phyloP scores from a whole-genome alignment of 2,113 vertebrate genomes.

The Columbina picui region DNA sequence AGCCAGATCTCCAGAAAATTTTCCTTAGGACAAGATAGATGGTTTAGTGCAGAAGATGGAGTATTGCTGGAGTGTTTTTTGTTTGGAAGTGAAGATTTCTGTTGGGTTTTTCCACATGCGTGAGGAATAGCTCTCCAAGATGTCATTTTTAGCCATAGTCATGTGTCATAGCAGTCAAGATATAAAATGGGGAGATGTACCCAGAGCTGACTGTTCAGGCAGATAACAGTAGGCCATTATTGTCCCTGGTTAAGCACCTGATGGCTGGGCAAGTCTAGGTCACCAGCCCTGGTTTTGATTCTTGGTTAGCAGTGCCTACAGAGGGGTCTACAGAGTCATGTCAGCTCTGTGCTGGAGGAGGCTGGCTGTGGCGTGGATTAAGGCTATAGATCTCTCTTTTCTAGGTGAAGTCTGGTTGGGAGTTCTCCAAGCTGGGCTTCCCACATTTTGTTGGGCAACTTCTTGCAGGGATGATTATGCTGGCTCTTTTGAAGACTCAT shows the following conservation, averaged over 20 bases:
- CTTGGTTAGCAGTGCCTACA: not conserved
- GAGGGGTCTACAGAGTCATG: not conserved
- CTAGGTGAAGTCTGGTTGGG: not conserved
- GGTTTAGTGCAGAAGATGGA: not conserved
- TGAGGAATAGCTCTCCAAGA: not conserved
- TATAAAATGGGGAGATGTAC: not conserved
- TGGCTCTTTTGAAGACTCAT: not conserved
- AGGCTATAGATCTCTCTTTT: not conserved
- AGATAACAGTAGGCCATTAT: not conserved
- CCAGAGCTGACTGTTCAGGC: not conserved
- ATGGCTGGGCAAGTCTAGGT: not conserved
- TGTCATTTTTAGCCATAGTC: not conserved
- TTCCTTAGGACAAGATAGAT: not conserved
- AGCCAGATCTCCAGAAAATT: not conserved
- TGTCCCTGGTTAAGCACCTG: not conserved
- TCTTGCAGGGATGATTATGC: not conserved
- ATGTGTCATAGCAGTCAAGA: not conserved
- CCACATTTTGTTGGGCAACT: not conserved
- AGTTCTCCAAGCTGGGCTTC: not conserved
- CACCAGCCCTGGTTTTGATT: not conserved
- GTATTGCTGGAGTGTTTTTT: not conserved
- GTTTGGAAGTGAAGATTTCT: not conserved
- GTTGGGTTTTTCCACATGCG: not conserved
- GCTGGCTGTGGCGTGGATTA: not conserved
- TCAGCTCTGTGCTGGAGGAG: not conserved